Evolutionary conservation across 1,140 invertebrate genomes (phyloP).

Genomic region (Kradibia gibbosae): DNA sequence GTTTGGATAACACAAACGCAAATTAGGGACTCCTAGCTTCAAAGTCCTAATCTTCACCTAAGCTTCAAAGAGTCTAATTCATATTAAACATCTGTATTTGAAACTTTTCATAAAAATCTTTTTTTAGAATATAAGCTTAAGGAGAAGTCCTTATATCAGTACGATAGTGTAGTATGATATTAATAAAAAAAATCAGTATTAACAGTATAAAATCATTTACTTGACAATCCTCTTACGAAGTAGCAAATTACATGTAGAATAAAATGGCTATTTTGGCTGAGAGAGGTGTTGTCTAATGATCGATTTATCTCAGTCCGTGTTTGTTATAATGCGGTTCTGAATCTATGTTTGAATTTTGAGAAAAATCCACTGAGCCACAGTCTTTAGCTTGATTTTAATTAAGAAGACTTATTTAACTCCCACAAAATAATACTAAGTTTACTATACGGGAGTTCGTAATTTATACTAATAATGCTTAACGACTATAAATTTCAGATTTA

Average conservation of each 20-base stretch:
- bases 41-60: too few relatives aligned
- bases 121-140: too few relatives aligned
- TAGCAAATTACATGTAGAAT: conserved; percentile 36
- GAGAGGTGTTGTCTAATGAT: conserved; percentile 53
- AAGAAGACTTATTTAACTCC: background rate
- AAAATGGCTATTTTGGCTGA: conserved; percentile 46
- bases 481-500: too few relatives aligned
- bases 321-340: background rate
- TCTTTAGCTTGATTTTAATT: background rate
- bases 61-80: too few relatives aligned
- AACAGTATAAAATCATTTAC: conserved; percentile 26
- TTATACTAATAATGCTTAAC: background rate
- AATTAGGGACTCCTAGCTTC: too few relatives aligned
- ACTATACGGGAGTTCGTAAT: background rate
- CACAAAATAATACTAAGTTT: background rate
- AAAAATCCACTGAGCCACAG: conserved; percentile 37
- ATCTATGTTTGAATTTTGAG: conserved; percentile 36
- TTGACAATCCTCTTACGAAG: conserved; percentile 39
- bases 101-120: too few relatives aligned
- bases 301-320: conserved; percentile 58
- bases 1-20: too few relatives aligned
- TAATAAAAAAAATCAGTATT: background rate
- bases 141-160: too few relatives aligned
- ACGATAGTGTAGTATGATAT: background rate
- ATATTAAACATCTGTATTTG: too few relatives aligned